Conservation (phyloP, 2,113 vertebrate genomes). For the Ptychochromis oligacanthus region DNA sequence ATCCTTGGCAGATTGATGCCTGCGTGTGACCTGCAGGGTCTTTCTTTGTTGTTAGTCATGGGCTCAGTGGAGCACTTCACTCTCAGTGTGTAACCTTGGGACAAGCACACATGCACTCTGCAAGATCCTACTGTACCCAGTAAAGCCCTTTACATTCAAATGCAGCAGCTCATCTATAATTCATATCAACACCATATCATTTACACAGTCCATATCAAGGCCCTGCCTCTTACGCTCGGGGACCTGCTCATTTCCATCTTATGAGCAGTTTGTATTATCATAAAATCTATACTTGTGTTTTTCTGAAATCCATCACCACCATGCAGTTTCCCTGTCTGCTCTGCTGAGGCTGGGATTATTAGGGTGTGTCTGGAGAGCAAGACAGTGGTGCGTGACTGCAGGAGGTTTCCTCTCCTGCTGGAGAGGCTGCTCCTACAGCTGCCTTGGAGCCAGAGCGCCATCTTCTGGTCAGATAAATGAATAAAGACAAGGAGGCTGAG, state of each 20-base stretch:
- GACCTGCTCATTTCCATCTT: background rate
- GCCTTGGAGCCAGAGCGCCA: slow-evolving; percentile 35
- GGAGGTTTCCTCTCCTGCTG: background rate
- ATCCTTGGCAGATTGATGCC: slow-evolving; percentile 45
- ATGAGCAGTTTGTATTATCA: background rate
- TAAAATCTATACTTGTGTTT: slow-evolving; percentile 17
- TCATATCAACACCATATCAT: slow-evolving; percentile 23
- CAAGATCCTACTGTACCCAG: background rate
- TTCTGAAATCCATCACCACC: background rate
- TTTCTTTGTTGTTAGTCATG: slow-evolving; percentile 29
- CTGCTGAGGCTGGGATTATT: background rate
- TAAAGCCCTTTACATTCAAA: slow-evolving; percentile 5
- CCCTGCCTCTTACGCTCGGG: background rate
- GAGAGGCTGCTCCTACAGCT: background rate
- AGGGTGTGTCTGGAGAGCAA: slow-evolving; percentile 29
- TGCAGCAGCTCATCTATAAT: slow-evolving; percentile 46
- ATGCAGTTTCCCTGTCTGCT: background rate
- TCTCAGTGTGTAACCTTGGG: background rate
- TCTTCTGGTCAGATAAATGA: slow-evolving; percentile 31
- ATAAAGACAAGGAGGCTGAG: background rate
- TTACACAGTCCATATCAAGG: background rate
- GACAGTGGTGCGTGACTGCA: background rate
- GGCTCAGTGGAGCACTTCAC: background rate
- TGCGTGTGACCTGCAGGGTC: slow-evolving; percentile 31
- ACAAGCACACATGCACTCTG: slow-evolving; percentile 14